Percentiles rank a stretch among this genome's conserved stretches.
Conservation (phyloP, 1,140 invertebrate genomes). For the Asbolus verrucosus region DNA sequence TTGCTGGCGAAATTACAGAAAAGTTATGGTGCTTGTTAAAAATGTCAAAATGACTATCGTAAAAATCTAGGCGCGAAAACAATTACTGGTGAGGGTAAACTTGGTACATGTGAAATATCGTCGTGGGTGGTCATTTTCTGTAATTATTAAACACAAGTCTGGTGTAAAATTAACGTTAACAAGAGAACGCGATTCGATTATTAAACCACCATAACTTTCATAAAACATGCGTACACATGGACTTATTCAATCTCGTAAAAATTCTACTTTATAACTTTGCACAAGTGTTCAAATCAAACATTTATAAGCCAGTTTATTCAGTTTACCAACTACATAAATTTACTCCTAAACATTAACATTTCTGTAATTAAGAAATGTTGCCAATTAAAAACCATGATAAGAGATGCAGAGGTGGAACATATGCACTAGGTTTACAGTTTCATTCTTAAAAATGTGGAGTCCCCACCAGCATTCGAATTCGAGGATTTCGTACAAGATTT, state of each 20-base stretch:
- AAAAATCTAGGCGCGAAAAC: conserved; percentile 45
- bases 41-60: conserved; percentile 29
- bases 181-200: conserved; percentile 54
- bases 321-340: conserved; percentile 48
- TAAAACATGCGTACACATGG: conserved; percentile 51
- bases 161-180: conserved; percentile 54
- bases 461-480: no score
- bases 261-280: conserved; percentile 51
- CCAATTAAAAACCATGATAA: conserved; percentile 12
- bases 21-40: conserved; percentile 8
- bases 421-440: neutral
- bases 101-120: conserved; percentile 42
- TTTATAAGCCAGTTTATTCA: conserved; percentile 42
- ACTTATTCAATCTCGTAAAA: conserved; percentile 49
- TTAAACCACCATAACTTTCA: conserved; percentile 53
- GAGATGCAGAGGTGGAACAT: conserved; percentile 1
- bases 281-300: conserved; percentile 53
- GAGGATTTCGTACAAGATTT: no score
- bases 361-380: conserved; percentile 17
- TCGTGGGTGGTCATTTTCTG: conserved; percentile 52
- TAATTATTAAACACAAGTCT: conserved; percentile 52
- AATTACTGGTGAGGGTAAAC: conserved; percentile 37
- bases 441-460: no score
- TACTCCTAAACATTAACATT: conserved; percentile 19
- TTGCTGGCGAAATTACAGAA: neutral